phyloP scores from a whole-genome alignment of 2,797 vertebrate genomes.

The Ciconia nigra region DNA sequence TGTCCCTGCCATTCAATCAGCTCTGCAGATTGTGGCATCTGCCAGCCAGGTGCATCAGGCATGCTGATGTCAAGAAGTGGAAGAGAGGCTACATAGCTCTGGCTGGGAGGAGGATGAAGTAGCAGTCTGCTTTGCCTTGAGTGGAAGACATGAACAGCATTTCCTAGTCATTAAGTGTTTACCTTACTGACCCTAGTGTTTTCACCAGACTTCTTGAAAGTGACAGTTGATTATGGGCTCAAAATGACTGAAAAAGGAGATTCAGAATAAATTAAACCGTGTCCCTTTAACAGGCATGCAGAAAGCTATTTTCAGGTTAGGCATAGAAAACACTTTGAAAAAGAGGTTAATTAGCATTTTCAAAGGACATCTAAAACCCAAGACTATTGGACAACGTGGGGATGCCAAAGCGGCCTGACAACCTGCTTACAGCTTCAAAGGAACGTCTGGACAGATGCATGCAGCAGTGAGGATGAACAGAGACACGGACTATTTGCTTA shows the following conservation, averaged over 20 bases:
- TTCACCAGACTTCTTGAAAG: neutral
- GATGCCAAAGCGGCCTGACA: neutral
- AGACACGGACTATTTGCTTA: neutral
- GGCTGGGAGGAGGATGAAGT: neutral
- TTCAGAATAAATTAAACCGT: neutral
- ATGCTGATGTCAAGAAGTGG: neutral
- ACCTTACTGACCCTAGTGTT: neutral
- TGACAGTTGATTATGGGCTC: neutral
- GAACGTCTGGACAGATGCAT: neutral
- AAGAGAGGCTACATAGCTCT: neutral
- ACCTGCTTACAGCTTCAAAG: neutral
- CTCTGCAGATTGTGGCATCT: neutral
- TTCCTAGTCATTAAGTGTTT: neutral
- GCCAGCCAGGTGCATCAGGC: neutral
- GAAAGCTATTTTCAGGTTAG: neutral
- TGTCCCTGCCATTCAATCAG: rapidly evolving
- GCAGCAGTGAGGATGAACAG: neutral
- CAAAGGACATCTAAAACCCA: neutral
- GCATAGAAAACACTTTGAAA: neutral
- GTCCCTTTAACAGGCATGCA: neutral
- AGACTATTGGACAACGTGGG: neutral
- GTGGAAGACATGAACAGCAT: neutral
- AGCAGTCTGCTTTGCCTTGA: neutral
- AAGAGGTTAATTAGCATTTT: neutral
- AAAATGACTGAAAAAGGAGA: neutral